These are phyloP conservation scores for Tenualosa ilisha DNA, from an alignment of 2,797 vertebrate species.

Conservation along the genomic window DNA sequence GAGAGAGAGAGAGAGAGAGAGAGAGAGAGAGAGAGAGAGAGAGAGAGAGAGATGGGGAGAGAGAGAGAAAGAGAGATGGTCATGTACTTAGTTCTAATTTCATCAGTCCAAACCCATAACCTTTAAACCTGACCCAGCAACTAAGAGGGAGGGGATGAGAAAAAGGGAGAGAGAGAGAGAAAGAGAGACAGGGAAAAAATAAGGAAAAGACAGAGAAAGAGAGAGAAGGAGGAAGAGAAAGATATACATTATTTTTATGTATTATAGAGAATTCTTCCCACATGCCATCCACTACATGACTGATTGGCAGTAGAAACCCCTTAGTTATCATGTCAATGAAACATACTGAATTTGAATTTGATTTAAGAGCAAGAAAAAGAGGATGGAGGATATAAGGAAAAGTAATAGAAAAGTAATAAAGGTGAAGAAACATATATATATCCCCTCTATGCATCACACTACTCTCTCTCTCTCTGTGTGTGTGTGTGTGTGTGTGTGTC, in stretches of 20 bases:
- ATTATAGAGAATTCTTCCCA: too few species aligned
- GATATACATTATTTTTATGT: too few species aligned
- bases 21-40: background rate
- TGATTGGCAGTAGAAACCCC: too few species aligned
- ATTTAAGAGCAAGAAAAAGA: background rate
- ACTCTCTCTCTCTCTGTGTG: constrained; percentile 36
- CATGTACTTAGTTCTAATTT: background rate
- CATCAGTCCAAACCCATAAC: background rate
- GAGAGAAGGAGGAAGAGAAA: background rate
- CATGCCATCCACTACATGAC: too few species aligned
- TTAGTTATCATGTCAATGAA: too few species aligned
- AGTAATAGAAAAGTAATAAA: too few species aligned
- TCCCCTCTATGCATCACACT: constrained; percentile 26
- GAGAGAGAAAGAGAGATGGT: background rate
- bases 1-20: background rate
- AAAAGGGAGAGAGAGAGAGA: background rate
- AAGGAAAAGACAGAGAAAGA: background rate
- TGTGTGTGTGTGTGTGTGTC: background rate
- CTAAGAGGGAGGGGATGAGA: background rate
- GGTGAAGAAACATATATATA: too few species aligned
- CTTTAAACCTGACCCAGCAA: constrained; percentile 1
- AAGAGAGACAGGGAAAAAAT: background rate
- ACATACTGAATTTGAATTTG: too few species aligned
- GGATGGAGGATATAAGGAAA: too few species aligned
- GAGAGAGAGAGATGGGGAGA: background rate